Percentiles rank a stretch among this genome's conserved stretches.
Conservation (phyloP, 2,797 vertebrate genomes). For the Sebastolobus alascanus region DNA sequence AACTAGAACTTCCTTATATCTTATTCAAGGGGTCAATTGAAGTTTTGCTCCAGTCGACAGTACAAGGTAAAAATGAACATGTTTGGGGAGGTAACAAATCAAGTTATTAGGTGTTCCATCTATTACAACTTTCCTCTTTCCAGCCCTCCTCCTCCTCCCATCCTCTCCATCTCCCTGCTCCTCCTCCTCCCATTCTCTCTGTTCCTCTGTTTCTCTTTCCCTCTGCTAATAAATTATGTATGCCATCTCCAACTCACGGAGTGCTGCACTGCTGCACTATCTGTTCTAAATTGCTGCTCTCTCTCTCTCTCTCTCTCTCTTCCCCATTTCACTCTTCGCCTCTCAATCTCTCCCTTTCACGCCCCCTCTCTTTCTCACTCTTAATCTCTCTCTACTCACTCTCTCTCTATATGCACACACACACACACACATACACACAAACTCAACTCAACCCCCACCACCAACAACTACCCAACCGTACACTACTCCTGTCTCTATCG, state of each 20-base stretch:
- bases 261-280: slow-evolving; percentile 89
- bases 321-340: slow-evolving; percentile 71
- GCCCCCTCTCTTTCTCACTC: slow-evolving; percentile 66
- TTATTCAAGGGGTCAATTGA: slow-evolving; percentile 26
- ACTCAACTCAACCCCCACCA: slow-evolving; percentile 66
- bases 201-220: slow-evolving; percentile 81
- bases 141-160: slow-evolving; percentile 59
- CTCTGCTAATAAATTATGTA: slow-evolving; percentile 88
- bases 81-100: slow-evolving; percentile 47
- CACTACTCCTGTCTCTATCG: slow-evolving; percentile 68
- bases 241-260: slow-evolving; percentile 86
- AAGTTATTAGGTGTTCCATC: slow-evolving; percentile 55
- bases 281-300: slow-evolving; percentile 86
- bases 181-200: slow-evolving; percentile 71
- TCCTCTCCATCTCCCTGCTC: slow-evolving; percentile 60
- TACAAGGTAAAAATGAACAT: slow-evolving; percentile 27
- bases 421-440: slow-evolving; percentile 43
- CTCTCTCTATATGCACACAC: slow-evolving; percentile 43
- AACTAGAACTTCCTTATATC: not conserved
- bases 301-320: slow-evolving; percentile 63
- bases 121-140: slow-evolving; percentile 66
- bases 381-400: slow-evolving; percentile 74
- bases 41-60: slow-evolving; percentile 29
- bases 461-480: slow-evolving; percentile 53
- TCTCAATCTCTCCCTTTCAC: slow-evolving; percentile 71